phyloP scores from a whole-genome alignment of 2,113 vertebrate species.

The Paracyprichromis sp. region DNA sequence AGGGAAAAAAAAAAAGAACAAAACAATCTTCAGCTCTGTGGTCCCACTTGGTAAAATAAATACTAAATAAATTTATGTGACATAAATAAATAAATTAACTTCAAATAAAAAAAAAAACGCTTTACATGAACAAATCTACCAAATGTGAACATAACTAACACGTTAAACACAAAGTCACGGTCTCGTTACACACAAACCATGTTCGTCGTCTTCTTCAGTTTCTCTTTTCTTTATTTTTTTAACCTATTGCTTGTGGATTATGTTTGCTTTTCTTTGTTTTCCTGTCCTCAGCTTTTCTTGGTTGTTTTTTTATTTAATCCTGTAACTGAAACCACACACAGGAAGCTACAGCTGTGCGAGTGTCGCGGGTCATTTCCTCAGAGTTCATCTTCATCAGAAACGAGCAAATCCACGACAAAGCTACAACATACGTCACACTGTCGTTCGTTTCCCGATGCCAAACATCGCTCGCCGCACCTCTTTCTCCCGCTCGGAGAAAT shows the following conservation, averaged over 20 bases:
- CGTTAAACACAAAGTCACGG: conserved; percentile 12
- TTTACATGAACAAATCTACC: neutral
- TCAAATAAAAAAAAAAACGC: conserved; percentile 8
- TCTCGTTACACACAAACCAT: neutral
- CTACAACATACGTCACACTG: neutral
- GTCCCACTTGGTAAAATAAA: conserved; percentile 32
- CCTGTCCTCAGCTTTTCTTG: neutral
- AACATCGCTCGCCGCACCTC: neutral
- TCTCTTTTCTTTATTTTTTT: neutral
- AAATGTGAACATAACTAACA: neutral
- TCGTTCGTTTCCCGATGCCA: neutral
- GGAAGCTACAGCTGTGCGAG: neutral
- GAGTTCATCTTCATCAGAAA: conserved; percentile 48
- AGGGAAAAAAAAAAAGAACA: fast-evolving
- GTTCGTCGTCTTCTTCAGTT: neutral
- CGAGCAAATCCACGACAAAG: neutral
- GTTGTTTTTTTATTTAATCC: neutral
- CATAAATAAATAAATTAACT: conserved; percentile 45
- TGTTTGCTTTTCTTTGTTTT: neutral
- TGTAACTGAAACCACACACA: neutral
- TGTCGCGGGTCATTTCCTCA: conserved; percentile 33
- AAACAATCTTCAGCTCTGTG: neutral
- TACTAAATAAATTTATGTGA: conserved; percentile 27
- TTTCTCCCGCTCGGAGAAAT: neutral
- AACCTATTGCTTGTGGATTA: conserved; percentile 26